Percentiles rank a stretch among this genome's conserved stretches.
Evolutionary conservation across 2,113 vertebrate genomes (phyloP).

Genomic region (Polypterus bichir): DNA sequence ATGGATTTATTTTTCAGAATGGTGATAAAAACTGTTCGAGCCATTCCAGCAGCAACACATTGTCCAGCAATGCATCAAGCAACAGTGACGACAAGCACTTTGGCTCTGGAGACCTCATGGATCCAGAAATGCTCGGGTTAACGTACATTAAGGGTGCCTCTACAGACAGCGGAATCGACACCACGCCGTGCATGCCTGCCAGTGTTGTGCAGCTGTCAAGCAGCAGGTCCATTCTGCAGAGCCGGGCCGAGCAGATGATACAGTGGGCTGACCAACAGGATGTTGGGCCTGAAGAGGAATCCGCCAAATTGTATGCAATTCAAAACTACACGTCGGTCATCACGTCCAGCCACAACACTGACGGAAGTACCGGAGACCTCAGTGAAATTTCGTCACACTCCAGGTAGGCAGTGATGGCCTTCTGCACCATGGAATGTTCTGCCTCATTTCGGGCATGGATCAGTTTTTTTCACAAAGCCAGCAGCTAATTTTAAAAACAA

Average conservation of each 20-base stretch:
- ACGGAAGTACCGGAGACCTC: slow-evolving; percentile 78
- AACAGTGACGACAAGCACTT: slow-evolving; percentile 91
- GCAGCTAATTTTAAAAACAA: too few species aligned
- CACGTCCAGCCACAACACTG: slow-evolving; percentile 42
- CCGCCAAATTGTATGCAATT: slow-evolving; percentile 59
- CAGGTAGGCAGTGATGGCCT: slow-evolving; percentile 46
- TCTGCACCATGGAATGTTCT: too few species aligned
- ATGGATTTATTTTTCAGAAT: slow-evolving; percentile 39
- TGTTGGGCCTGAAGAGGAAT: slow-evolving; percentile 52
- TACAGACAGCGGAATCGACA: slow-evolving; percentile 89
- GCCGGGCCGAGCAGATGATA: slow-evolving; percentile 51
- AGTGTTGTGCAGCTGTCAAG: slow-evolving; percentile 41
- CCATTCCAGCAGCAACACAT: slow-evolving; percentile 87
- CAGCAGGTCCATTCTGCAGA: slow-evolving; percentile 55
- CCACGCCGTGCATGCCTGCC: slow-evolving; percentile 67
- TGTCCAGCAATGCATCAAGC: slow-evolving; percentile 83
- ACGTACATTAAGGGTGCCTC: slow-evolving; percentile 88
- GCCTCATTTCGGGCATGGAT: too few species aligned
- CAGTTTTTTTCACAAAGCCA: too few species aligned
- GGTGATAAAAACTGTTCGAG: slow-evolving; percentile 82
- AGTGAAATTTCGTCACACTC: slow-evolving; percentile 85
- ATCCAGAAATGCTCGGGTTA: slow-evolving; percentile 76
- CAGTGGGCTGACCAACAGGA: slow-evolving; percentile 56
- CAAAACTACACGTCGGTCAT: slow-evolving; percentile 59
- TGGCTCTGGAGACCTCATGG: slow-evolving; percentile 85